A percentile compares a stretch with the other conserved stretches of the same genome.
These are phyloP conservation scores for Phylloscopus whistleri DNA, from an alignment of 2,113 vertebrate genomes.

Conservation along the genomic window DNA sequence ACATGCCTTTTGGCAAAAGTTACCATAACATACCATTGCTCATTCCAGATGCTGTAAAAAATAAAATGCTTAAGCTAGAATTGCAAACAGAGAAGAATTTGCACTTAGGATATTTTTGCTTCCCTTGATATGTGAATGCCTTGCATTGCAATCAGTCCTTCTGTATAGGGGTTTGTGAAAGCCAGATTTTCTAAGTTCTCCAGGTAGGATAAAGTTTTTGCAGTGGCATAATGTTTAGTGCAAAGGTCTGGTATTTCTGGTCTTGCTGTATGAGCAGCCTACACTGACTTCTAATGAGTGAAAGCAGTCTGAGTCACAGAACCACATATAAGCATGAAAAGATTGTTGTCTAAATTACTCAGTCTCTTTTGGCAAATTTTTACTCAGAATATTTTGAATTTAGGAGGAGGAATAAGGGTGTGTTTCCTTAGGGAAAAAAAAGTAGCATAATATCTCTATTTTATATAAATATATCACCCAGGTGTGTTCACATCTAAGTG, in stretches of 20 bases:
- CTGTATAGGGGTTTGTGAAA: not conserved
- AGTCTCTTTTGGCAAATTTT: not conserved
- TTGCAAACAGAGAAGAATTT: not conserved
- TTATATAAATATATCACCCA: not conserved
- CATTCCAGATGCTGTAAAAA: not conserved
- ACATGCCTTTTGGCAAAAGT: constrained; percentile 6
- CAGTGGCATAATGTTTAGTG: not conserved
- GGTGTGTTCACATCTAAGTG: not conserved
- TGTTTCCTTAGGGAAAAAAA: not conserved
- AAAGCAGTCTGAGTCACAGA: not conserved
- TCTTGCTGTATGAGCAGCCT: not conserved
- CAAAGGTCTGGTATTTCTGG: not conserved
- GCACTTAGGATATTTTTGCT: not conserved
- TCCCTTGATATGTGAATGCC: not conserved
- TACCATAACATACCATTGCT: not conserved
- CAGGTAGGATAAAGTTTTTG: not conserved
- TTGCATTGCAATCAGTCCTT: not conserved
- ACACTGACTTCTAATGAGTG: not conserved
- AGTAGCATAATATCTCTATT: not conserved
- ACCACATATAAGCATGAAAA: not conserved
- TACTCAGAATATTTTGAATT: not conserved
- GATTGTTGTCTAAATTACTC: not conserved
- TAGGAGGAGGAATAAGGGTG: not conserved
- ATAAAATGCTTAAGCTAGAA: not conserved
- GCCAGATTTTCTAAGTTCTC: not conserved